Conservation (phyloP, 2,113 vertebrate species). For the Eira barbara region DNA sequence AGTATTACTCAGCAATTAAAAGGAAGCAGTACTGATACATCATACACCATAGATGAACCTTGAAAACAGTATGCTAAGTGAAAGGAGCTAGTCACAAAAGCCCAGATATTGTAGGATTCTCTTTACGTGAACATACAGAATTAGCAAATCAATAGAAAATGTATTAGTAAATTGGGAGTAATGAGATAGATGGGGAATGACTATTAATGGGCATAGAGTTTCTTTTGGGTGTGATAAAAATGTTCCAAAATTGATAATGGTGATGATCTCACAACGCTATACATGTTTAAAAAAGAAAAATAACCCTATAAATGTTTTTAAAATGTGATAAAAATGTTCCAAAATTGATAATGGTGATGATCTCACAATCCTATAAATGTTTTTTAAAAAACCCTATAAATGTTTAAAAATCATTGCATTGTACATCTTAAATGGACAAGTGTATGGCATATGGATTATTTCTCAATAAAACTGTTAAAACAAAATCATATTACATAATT, state of each 20-base stretch:
- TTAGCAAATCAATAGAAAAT: neutral
- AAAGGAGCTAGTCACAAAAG: neutral
- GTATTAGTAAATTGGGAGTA: neutral
- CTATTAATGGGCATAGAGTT: neutral
- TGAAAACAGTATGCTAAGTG: neutral
- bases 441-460: neutral
- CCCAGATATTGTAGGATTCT: neutral
- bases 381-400: neutral
- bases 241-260: neutral
- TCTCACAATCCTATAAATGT: neutral
- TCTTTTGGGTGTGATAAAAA: neutral
- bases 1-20: neutral
- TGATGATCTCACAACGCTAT: neutral
- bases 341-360: neutral
- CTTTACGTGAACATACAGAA: neutral
- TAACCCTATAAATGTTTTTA: neutral
- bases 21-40: neutral
- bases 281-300: neutral
- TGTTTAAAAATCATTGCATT: neutral
- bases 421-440: neutral
- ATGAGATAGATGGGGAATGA: neutral
- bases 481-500: neutral
- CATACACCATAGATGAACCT: neutral
- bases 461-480: neutral
- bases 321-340: neutral